Evolutionary conservation across 1,140 invertebrate species (phyloP), one percentile per base, ranked within the genome.

Genomic region (Eubasilissa regina): DNA sequence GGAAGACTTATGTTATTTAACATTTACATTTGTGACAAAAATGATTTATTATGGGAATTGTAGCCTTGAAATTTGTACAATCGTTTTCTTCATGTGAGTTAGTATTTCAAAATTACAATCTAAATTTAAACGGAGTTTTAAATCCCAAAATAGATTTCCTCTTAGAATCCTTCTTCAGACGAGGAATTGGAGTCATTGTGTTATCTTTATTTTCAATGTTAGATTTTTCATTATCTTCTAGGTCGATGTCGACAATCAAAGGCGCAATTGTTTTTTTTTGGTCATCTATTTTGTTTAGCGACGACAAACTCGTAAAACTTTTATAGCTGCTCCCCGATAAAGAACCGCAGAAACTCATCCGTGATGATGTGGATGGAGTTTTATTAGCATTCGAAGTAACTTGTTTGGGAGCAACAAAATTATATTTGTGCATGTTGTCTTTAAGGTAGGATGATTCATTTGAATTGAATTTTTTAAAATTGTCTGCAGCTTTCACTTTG

Each of bases 91-190:
- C 25, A 6, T 1, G 25, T 35, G 25, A 35, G 25, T 1, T 35
- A 35, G 25, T 6, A 6, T 35, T 35, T 35, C 25, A 35, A 35
- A 35, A 35, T 66, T 35, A 83, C 3, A 80, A 48, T 74, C 85
- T 87, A 76, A 89, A 89, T 80, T 88, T 89, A 74, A 89, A 89
- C 11, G 89, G 89, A 17, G 89, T 89, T 85, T 89, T 89, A 78
- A 89, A 89, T 64, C 85, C 85, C 62, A 89, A 77, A 76, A 89
- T 81, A 17, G 89, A 89, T 77, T 85, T 89, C 17, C 87, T 85
- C 70, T 81, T 84, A 72, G 86, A 88, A 47, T 85, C 82, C 75
- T 88, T 89, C 77, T 87, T 88, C 6, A 85, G 70, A 45, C 51
- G 70, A 45, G 79, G 75, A 9, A 74, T 12, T 1, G 68, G 72